A percentile compares a stretch with the other conserved stretches of the same genome.
These are phyloP conservation scores for Caerostris extrusa DNA, from an alignment of 1,140 invertebrate genomes.

Conservation along the genomic window DNA sequence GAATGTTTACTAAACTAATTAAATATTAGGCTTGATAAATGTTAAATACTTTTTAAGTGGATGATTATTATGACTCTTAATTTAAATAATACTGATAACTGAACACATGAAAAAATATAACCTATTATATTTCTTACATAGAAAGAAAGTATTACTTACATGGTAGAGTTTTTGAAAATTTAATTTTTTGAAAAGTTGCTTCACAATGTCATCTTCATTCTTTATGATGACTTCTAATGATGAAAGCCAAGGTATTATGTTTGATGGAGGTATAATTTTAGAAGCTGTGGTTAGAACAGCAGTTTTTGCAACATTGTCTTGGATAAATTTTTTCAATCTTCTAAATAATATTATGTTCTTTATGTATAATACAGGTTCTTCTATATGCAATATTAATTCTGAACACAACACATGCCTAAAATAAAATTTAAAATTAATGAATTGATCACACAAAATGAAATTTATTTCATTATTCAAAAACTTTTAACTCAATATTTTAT, in stretches of 20 bases:
- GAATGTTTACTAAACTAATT: too few species aligned
- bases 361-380: neutral
- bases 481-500: too few species aligned
- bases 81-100: neutral
- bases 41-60: too few species aligned
- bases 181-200: neutral
- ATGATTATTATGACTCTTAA: too few species aligned
- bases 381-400: neutral
- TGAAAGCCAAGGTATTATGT: neutral
- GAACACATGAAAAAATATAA: neutral
- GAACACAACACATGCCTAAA: slow-evolving; percentile 39
- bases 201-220: neutral
- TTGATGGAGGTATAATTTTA: slow-evolving; percentile 2
- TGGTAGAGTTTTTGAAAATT: neutral
- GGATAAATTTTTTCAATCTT: slow-evolving; percentile 9
- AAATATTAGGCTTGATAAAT: too few species aligned
- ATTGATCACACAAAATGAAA: too few species aligned
- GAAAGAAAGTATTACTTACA: neutral
- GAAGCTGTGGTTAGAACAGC: neutral
- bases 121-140: too few species aligned
- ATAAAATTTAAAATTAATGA: neutral
- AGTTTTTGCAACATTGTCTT: neutral
- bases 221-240: neutral
- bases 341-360: slow-evolving; percentile 14
- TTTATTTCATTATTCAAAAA: too few species aligned